Percentiles rank a stretch among this genome's conserved stretches.
Conservation (phyloP, 2,113 vertebrate genomes). For the Solea solea region DNA sequence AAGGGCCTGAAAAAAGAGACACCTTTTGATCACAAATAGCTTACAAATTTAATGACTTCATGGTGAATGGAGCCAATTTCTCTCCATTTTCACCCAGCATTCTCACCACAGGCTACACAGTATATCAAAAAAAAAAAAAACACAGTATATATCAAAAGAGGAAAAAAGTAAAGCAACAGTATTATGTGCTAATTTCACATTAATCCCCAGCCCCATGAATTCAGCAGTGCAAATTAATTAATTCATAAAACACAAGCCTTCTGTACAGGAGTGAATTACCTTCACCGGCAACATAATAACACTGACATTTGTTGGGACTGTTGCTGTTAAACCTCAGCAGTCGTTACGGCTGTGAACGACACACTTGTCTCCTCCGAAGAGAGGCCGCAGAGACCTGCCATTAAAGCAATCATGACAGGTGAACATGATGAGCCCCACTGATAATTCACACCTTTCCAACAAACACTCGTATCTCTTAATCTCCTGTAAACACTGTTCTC, state of each 20-base stretch:
- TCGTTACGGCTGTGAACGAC: conserved; percentile 35
- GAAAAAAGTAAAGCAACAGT: conserved; percentile 37
- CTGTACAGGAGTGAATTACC: conserved; percentile 10
- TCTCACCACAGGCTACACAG: conserved; percentile 53
- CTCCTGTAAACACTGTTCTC: conserved; percentile 92
- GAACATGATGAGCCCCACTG: conserved; percentile 86
- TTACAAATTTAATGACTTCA: conserved; percentile 69
- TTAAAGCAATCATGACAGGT: conserved; percentile 93
- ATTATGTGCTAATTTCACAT: conserved; percentile 34
- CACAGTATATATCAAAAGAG: conserved; percentile 42
- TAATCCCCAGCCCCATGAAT: conserved; percentile 41
- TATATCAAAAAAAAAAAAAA: conserved; percentile 31
- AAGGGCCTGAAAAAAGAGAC: conserved; percentile 58
- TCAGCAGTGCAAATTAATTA: conserved; percentile 27
- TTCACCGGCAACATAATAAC: not conserved
- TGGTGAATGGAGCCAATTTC: conserved; percentile 69
- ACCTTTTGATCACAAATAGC: conserved; percentile 75
- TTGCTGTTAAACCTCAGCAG: conserved; percentile 3
- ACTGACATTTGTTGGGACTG: conserved; percentile 3
- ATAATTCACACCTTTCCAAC: conserved; percentile 95
- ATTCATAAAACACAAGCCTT: conserved; percentile 30
- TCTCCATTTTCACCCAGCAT: conserved; percentile 43
- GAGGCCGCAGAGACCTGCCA: conserved; percentile 86
- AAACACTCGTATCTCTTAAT: conserved; percentile 90
- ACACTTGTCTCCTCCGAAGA: conserved; percentile 75